Conservation (phyloP, 2,888 invertebrate genomes). For the Dolomedes plantarius region DNA sequence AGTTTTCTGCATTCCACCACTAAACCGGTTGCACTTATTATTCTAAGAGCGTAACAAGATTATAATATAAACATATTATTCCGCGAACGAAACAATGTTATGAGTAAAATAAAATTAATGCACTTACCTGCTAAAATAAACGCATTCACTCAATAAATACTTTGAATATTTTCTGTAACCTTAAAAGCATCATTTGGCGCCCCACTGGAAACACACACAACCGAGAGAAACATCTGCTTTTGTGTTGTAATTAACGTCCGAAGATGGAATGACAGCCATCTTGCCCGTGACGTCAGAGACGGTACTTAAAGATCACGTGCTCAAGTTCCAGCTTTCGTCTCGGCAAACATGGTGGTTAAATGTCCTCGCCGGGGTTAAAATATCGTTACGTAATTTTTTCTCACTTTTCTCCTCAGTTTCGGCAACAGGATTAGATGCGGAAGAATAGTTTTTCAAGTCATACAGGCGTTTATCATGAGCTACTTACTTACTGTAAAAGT, state of each 20-base stretch:
- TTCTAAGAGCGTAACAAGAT: too few relatives aligned
- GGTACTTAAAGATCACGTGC: conserved; percentile 2
- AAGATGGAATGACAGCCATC: conserved; percentile 13
- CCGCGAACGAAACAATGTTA: too few relatives aligned
- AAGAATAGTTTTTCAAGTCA: neutral
- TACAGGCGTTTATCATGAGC: neutral
- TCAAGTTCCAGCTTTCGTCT: conserved; percentile 12
- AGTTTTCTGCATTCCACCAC: too few relatives aligned
- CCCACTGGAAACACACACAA: neutral
- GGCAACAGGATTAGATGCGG: neutral
- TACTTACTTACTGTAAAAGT: neutral
- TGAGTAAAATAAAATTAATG: too few relatives aligned
- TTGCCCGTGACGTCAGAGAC: neutral
- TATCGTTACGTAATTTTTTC: neutral
- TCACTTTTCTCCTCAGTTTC: neutral
- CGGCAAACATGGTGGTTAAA: conserved; percentile 11
- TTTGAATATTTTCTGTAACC: too few relatives aligned
- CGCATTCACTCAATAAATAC: too few relatives aligned
- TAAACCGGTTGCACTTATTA: too few relatives aligned
- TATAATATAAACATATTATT: too few relatives aligned
- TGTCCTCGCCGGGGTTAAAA: neutral
- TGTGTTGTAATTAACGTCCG: conserved; percentile 18
- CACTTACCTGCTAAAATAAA: too few relatives aligned
- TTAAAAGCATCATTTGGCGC: neutral
- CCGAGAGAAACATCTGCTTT: neutral